Evolutionary conservation across 1,140 invertebrate species (phyloP).

Genomic region (Charaxes varanes): DNA sequence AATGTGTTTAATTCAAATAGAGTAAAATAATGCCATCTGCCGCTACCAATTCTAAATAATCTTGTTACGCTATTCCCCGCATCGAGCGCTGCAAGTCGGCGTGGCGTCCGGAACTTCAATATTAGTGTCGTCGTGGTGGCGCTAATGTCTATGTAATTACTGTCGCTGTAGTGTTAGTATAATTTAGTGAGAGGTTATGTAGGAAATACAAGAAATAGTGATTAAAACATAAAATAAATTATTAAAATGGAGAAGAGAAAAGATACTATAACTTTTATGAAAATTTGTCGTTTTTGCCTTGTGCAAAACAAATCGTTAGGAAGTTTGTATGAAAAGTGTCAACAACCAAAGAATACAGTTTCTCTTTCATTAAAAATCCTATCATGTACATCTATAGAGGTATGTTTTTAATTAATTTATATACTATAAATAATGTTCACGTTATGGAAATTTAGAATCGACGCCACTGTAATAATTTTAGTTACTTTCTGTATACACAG

Average conservation of each 20-base stretch:
- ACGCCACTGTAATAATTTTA: no score
- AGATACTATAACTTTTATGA: constrained; percentile 74
- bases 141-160: constrained; percentile 15
- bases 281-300: constrained; percentile 84
- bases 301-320: constrained; percentile 75
- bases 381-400: constrained; percentile 84
- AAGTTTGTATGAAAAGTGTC: constrained; percentile 79
- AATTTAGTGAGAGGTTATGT: constrained; percentile 45
- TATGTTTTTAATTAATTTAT: constrained; percentile 52
- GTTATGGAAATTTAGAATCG: no score
- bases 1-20: no score
- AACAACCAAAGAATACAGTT: constrained; percentile 72
- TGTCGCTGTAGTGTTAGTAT: constrained; percentile 12
- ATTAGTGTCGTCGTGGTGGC: constrained; percentile 9
- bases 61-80: constrained; percentile 22
- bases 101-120: constrained; percentile 11
- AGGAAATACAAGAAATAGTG: constrained; percentile 27
- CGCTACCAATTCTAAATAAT: no score
- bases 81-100: constrained; percentile 22
- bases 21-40: no score
- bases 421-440: no score
- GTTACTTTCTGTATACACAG: no score
- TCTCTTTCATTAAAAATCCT: constrained; percentile 83
- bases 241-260: constrained; percentile 77
- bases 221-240: constrained; percentile 18